Percentiles rank a stretch among this genome's conserved stretches.
Conservation (phyloP, 1,140 invertebrate species). For the Zaprionus camerounensis region DNA sequence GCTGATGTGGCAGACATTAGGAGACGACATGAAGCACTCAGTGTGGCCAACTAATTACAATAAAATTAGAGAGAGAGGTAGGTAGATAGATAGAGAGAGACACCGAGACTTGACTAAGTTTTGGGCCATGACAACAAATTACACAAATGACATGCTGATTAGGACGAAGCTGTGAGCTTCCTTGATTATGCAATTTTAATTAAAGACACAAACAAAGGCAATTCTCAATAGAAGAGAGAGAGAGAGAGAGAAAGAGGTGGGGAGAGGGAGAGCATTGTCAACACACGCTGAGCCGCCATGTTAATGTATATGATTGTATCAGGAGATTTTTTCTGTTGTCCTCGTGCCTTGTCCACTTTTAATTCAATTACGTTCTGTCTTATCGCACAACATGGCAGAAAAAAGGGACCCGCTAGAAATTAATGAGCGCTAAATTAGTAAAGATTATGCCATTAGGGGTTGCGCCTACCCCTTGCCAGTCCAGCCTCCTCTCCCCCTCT, state of each 20-base stretch:
- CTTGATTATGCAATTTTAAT: slow-evolving; percentile 72
- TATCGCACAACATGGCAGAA: slow-evolving; percentile 42
- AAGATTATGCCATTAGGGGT: slow-evolving; percentile 81
- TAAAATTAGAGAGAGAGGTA: slow-evolving; percentile 46
- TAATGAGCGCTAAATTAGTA: slow-evolving; percentile 83
- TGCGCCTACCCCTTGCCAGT: slow-evolving; percentile 11
- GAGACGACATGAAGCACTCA: slow-evolving; percentile 34
- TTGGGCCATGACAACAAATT: slow-evolving; percentile 61
- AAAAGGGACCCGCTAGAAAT: slow-evolving; percentile 65
- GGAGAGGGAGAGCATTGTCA: slow-evolving; percentile 19
- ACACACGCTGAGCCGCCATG: slow-evolving; percentile 50
- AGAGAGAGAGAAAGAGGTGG: slow-evolving; percentile 1
- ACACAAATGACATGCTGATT: slow-evolving; percentile 73
- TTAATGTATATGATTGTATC: slow-evolving; percentile 60
- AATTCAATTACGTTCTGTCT: slow-evolving; percentile 78
- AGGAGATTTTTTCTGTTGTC: slow-evolving; percentile 13
- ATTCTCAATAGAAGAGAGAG: not conserved
- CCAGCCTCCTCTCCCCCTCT: not conserved
- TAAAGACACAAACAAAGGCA: slow-evolving; percentile 56
- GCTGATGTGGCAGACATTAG: slow-evolving; percentile 55
- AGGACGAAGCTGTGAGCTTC: slow-evolving; percentile 45
- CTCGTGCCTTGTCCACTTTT: slow-evolving; percentile 61
- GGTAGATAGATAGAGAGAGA: slow-evolving; percentile 9
- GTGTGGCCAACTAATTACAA: slow-evolving; percentile 66
- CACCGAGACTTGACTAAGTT: slow-evolving; percentile 11